Percentiles rank a stretch among this genome's conserved stretches.
These are phyloP conservation scores for Petroica traversi DNA, from an alignment of 2,113 vertebrate species.

Conservation along the genomic window DNA sequence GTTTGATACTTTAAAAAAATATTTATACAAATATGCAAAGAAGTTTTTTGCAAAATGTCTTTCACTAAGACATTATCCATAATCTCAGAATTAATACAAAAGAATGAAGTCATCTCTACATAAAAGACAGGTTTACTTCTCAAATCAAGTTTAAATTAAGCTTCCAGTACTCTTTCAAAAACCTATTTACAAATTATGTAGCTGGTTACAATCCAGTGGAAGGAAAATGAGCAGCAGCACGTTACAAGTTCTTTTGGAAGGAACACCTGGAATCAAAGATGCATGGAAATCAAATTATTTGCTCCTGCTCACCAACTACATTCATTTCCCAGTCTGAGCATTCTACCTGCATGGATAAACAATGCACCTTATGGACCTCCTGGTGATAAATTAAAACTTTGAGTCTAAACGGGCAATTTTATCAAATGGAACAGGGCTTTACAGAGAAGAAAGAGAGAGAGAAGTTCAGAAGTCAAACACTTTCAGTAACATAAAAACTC, in stretches of 20 bases:
- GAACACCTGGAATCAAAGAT: background rate
- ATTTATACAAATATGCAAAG: background rate
- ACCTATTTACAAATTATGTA: background rate
- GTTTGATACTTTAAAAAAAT: background rate
- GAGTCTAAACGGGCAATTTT: background rate
- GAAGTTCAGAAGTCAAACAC: background rate
- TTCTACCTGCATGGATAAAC: background rate
- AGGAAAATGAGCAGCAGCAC: background rate
- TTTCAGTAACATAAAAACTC: background rate
- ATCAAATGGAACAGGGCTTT: background rate
- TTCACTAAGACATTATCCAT: background rate
- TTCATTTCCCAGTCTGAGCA: background rate
- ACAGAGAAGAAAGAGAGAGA: background rate
- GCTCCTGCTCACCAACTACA: background rate
- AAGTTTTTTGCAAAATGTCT: background rate
- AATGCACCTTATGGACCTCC: background rate
- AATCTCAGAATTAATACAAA: background rate
- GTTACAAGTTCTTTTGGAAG: background rate
- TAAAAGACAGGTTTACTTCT: background rate
- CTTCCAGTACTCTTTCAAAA: background rate
- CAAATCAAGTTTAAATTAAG: background rate
- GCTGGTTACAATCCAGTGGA: background rate
- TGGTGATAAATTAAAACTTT: background rate
- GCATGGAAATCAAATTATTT: background rate
- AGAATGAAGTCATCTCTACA: background rate